Conservation (phyloP, 1,140 invertebrate species). For the Manduca sexta region DNA sequence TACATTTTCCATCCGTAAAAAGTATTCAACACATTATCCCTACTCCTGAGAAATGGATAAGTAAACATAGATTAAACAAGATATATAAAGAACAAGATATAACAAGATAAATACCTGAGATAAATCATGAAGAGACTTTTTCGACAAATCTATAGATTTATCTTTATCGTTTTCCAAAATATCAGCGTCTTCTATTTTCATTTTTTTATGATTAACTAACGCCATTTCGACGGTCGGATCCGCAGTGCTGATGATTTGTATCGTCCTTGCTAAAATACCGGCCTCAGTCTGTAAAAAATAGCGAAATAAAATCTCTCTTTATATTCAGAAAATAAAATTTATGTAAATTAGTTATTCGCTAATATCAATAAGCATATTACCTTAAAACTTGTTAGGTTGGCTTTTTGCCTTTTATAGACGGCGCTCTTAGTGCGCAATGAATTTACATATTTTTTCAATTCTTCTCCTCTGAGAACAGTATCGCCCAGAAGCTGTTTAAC, state of each 20-base stretch:
- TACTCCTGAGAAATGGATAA: too few species aligned
- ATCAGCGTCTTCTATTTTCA: conserved; percentile 61
- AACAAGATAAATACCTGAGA: conserved; percentile 45
- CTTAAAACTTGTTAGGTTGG: conserved; percentile 81
- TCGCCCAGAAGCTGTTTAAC: conserved; percentile 66
- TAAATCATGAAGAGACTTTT: conserved; percentile 64
- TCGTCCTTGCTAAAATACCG: conserved; percentile 57
- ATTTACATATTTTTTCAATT: conserved; percentile 88
- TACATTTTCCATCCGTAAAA: too few species aligned
- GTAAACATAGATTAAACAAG: too few species aligned
- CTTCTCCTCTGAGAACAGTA: conserved; percentile 83
- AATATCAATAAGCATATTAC: conserved; percentile 48
- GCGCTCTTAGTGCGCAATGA: conserved; percentile 85
- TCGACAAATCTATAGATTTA: conserved; percentile 45
- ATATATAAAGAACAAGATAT: too few species aligned
- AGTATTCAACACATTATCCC: too few species aligned
- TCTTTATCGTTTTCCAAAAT: conserved; percentile 42
- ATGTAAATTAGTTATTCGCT: neutral
- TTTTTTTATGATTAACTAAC: conserved; percentile 68
- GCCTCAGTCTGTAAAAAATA: conserved; percentile 51
- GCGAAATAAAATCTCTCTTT: neutral
- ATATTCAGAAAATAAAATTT: neutral
- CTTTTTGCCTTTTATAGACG: conserved; percentile 84
- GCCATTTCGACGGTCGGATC: conserved; percentile 70
- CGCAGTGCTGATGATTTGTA: conserved; percentile 58